Evolutionary conservation across 2,888 invertebrate genomes (phyloP), one percentile per base, ranked within the genome.

Genomic region (Athetis lepigone): DNA sequence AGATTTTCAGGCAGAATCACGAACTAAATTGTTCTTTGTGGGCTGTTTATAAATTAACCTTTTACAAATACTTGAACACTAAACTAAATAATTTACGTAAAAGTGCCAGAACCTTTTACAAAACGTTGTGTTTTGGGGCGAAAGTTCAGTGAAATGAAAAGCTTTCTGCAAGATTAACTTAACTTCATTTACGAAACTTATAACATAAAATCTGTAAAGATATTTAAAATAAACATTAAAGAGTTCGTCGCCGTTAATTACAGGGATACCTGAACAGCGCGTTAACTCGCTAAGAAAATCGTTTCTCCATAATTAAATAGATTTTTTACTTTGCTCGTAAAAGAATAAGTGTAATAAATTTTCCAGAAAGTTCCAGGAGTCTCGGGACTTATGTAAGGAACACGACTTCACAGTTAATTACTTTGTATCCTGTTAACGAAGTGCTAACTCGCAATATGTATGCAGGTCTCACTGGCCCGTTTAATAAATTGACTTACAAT

Each of bases 351-450:
- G 85, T 81, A 78, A 90, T 90, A 90, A 90, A 90, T 89, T 87
- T 82, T 76, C 69, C 36, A 33, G 9, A 50, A 62, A 77, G 76
- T 82, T 79, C 80, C 72, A 74, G 62, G 81, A 84, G 80, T 68
- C 83, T 84, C 71, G 63, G 78, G 75, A 83, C 80, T 85, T 73
- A 50, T 83, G 83, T 85, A 89, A 87, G 84, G 81, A 88, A 86
- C 84, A 83, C 83, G 82, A 81, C 80, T 87, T 87, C 82, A 77
- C 82, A 83, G 88, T 89, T 92, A 92, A 92, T 92, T 92, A 92
- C 88, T 89, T 90, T 86, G 90, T 89, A 85, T 87, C 88, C 83
- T 78, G 85, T 88, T 90, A 90, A 92, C 86, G 85, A 89, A 91
- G 88, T 88, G 88, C 86, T 88, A 88, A 91, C 86, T 88, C 77